Conservation (phyloP, 2,888 invertebrate species). For the Hypolimnas misippus region DNA sequence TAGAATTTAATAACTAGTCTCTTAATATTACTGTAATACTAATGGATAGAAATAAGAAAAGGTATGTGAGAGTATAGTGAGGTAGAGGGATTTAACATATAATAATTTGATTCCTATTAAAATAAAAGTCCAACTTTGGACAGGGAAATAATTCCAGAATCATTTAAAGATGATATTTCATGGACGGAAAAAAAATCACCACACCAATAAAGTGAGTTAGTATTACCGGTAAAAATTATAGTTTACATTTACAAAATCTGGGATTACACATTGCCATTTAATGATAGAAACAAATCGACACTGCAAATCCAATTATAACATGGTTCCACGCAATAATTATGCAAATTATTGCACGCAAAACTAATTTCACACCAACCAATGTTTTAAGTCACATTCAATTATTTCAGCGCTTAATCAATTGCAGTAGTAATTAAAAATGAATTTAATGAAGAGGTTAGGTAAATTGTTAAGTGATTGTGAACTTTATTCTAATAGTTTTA, state of each 20-base stretch:
- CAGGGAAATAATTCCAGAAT: no score
- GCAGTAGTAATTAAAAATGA: constrained; percentile 27
- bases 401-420: constrained; percentile 44
- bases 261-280: constrained; percentile 14
- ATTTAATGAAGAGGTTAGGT: constrained; percentile 16
- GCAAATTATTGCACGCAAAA: constrained; percentile 64
- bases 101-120: no score
- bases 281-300: constrained; percentile 63
- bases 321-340: constrained; percentile 60
- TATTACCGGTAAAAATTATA: no score
- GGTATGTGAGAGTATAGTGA: no score
- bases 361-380: constrained; percentile 55
- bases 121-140: no score
- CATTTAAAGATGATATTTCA: no score
- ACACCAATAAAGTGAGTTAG: no score
- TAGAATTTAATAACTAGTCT: no score
- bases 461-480: not conserved
- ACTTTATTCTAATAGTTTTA: not conserved
- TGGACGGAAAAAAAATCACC: no score
- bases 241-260: constrained; percentile 16
- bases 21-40: no score
- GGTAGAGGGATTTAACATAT: no score
- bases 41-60: no score
- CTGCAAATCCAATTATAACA: constrained; percentile 65
- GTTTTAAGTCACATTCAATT: constrained; percentile 58